Percentiles rank a stretch among this genome's conserved stretches.
Evolutionary conservation across 2,797 vertebrate genomes (phyloP).

Genomic region (Oceanodroma leucorhoa): DNA sequence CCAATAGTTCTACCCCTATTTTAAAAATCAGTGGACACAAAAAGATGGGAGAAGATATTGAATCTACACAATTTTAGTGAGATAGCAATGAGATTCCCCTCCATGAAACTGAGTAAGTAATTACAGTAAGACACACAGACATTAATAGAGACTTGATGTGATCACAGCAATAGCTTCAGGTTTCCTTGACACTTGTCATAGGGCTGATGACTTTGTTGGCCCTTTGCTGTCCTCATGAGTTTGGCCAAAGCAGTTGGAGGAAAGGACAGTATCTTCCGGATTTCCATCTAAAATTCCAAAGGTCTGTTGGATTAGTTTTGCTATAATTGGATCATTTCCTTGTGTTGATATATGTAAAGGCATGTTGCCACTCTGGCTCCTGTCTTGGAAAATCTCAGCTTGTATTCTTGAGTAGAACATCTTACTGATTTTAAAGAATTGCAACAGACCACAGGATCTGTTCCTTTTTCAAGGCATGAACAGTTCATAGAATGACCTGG

Average conservation of each 20-base stretch:
- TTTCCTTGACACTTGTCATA: not conserved
- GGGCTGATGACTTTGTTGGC: not conserved
- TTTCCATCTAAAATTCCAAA: conserved; percentile 11
- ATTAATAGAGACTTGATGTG: not conserved
- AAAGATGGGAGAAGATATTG: not conserved
- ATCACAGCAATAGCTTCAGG: not conserved
- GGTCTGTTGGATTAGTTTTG: not conserved
- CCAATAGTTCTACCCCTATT: not conserved
- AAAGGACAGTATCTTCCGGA: not conserved
- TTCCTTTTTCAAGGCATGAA: not conserved
- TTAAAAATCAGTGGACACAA: not conserved
- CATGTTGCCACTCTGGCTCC: conserved; percentile 34
- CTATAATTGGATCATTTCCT: not conserved
- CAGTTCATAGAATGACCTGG: not conserved
- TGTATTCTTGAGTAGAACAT: not conserved
- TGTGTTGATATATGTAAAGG: conserved; percentile 23
- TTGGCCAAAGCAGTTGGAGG: not conserved
- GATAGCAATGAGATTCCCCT: not conserved
- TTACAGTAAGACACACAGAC: not conserved
- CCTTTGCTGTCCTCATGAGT: not conserved
- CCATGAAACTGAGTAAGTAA: not conserved
- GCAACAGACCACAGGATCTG: not conserved
- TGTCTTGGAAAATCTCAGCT: conserved; percentile 45
- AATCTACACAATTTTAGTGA: not conserved
- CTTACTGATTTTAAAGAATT: not conserved